phyloP scores from a whole-genome alignment of 1,140 invertebrate species.

The Muscidifurax raptorellus region DNA sequence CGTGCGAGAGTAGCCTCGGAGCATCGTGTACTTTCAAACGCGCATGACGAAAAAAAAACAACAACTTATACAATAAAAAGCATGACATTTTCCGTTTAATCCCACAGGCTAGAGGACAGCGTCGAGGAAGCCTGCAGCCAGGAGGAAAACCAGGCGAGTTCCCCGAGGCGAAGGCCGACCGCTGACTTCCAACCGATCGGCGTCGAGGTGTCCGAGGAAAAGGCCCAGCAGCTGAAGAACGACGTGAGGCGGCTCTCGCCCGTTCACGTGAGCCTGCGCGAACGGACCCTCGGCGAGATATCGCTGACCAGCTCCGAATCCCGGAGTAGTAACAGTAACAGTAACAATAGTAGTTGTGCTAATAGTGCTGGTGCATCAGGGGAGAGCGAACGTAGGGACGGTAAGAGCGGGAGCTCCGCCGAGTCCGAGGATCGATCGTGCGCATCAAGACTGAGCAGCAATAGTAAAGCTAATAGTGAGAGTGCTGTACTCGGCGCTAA shows the following conservation, averaged over 20 bases:
- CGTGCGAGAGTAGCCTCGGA: too few species aligned
- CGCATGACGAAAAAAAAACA: neutral
- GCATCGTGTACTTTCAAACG: neutral
- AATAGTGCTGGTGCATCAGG: neutral
- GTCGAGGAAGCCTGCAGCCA: neutral
- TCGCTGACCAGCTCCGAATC: slow-evolving; percentile 63
- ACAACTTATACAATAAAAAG: neutral
- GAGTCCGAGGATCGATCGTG: neutral
- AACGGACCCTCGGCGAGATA: slow-evolving; percentile 71
- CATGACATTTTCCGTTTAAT: neutral
- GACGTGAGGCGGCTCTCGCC: slow-evolving; percentile 71
- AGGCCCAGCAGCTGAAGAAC: slow-evolving; percentile 67
- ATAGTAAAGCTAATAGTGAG: neutral
- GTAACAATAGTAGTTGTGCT: neutral
- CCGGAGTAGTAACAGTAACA: slow-evolving; percentile 18
- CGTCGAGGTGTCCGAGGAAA: slow-evolving; percentile 69
- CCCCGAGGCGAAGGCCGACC: neutral
- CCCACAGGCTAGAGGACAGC: neutral
- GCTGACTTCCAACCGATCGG: slow-evolving; percentile 69
- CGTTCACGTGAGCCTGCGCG: slow-evolving; percentile 68
- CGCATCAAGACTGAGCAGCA: neutral
- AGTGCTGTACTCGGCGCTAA: neutral
- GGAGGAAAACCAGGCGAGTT: neutral
- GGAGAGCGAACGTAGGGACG: slow-evolving; percentile 51
- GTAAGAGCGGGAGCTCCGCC: slow-evolving; percentile 47